phyloP scores from a whole-genome alignment of 2,888 invertebrate species.

The Sarcophaga rosellei region DNA sequence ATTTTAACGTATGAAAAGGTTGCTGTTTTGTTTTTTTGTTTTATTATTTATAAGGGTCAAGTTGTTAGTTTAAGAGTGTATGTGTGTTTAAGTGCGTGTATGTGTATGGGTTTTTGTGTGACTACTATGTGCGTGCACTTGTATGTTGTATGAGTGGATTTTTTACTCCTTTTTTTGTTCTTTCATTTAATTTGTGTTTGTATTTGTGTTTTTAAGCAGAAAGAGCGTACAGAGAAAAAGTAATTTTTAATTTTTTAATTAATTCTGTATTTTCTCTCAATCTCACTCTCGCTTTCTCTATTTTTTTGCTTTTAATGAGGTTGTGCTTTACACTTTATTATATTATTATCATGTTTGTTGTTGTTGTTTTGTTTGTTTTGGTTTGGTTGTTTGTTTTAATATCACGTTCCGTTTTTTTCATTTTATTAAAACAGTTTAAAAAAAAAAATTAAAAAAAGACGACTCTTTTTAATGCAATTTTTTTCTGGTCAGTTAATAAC shows the following conservation, averaged over 20 bases:
- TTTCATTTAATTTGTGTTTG: too few species aligned
- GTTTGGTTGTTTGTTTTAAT: slow-evolving; percentile 7
- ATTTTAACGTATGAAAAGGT: background rate
- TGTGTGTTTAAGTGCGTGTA: background rate
- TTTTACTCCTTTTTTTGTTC: background rate
- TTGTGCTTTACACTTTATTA: slow-evolving; percentile 59
- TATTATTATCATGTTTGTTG: slow-evolving; percentile 27
- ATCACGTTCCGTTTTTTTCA: background rate
- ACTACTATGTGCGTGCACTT: background rate
- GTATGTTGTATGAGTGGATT: background rate
- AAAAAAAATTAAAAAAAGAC: background rate
- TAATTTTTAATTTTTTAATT: slow-evolving; percentile 60
- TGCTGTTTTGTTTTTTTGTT: background rate
- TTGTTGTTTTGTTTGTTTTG: background rate
- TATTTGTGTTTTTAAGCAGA: slow-evolving; percentile 9
- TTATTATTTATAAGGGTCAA: slow-evolving; percentile 53
- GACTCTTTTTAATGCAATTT: slow-evolving; percentile 17
- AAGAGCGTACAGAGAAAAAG: slow-evolving; percentile 2
- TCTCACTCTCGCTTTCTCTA: background rate
- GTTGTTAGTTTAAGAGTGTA: slow-evolving; percentile 6
- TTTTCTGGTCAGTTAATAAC: slow-evolving; percentile 31
- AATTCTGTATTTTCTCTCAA: slow-evolving; percentile 33
- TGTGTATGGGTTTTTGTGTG: background rate
- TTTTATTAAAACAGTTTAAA: background rate
- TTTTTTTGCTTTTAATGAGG: slow-evolving; percentile 41